These are phyloP conservation scores for Plestiodon gilberti DNA, from an alignment of 2,113 vertebrate species.

Conservation along the genomic window DNA sequence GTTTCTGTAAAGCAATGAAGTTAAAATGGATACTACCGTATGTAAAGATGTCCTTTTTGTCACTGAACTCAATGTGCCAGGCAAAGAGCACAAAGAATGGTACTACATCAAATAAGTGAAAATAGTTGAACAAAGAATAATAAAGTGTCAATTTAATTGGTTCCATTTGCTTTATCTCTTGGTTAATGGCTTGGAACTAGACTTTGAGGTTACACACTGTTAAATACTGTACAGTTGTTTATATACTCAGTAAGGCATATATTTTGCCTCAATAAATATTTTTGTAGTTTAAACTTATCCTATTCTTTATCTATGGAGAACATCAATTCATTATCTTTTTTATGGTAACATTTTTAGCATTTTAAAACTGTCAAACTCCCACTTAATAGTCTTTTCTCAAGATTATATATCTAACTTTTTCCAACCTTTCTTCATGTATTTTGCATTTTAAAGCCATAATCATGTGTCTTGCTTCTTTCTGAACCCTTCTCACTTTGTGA, in stretches of 20 bases:
- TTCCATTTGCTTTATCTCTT: not conserved
- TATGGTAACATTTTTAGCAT: not conserved
- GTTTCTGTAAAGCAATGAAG: not conserved
- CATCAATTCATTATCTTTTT: not conserved
- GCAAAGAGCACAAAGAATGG: not conserved
- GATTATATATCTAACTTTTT: slow-evolving; percentile 3
- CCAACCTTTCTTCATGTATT: not conserved
- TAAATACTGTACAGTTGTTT: not conserved
- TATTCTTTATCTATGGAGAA: not conserved
- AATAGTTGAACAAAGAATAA: not conserved
- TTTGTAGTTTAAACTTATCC: not conserved
- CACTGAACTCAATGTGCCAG: not conserved
- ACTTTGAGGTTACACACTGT: not conserved
- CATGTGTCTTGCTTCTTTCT: not conserved
- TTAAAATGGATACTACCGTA: not conserved
- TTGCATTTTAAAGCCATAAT: not conserved
- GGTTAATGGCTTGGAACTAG: not conserved
- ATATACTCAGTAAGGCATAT: not conserved
- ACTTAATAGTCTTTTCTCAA: not conserved
- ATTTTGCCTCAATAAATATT: not conserved
- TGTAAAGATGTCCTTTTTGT: not conserved
- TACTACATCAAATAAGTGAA: not conserved
- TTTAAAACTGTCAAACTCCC: not conserved
- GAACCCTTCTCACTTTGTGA: not conserved
- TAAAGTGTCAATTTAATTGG: not conserved